Percentiles rank a stretch among this genome's conserved stretches.
phyloP scores from a whole-genome alignment of 1,140 invertebrate genomes.

The Hyles euphorbiae region DNA sequence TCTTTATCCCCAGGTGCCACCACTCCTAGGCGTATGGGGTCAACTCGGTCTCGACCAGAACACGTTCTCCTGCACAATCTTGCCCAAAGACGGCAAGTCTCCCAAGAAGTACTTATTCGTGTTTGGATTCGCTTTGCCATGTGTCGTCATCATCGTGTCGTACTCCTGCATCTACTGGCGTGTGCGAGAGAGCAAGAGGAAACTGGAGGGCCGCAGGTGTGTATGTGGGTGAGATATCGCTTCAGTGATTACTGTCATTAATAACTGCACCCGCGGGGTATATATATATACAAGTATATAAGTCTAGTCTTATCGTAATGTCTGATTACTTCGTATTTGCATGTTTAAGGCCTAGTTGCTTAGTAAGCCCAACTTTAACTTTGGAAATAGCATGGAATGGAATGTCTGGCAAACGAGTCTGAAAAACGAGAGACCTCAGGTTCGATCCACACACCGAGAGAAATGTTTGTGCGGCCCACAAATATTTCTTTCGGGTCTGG shows the following conservation, averaged over 20 bases:
- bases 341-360: no score
- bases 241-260: slow-evolving; percentile 5
- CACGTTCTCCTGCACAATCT: slow-evolving; percentile 91
- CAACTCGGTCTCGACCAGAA: slow-evolving; percentile 83
- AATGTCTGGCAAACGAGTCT: no score
- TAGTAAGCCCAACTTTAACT: no score
- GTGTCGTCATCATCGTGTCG: slow-evolving; percentile 87
- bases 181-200: slow-evolving; percentile 82
- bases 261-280: not conserved
- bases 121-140: slow-evolving; percentile 88
- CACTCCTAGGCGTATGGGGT: slow-evolving; percentile 88
- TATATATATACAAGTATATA: no score
- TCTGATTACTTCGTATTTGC: no score
- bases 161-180: slow-evolving; percentile 91
- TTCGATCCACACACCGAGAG: no score
- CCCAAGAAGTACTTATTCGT: slow-evolving; percentile 92
- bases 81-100: slow-evolving; percentile 83
- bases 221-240: slow-evolving; percentile 61
- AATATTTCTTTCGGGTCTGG: no score
- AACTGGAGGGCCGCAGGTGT: slow-evolving; percentile 81
- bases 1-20: slow-evolving; percentile 78
- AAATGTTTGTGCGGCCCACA: no score
- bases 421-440: no score
- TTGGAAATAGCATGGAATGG: no score
- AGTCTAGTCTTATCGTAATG: no score